Conservation (phyloP, 2,113 vertebrate species). For the Brachyhypopomus occidentalis region DNA sequence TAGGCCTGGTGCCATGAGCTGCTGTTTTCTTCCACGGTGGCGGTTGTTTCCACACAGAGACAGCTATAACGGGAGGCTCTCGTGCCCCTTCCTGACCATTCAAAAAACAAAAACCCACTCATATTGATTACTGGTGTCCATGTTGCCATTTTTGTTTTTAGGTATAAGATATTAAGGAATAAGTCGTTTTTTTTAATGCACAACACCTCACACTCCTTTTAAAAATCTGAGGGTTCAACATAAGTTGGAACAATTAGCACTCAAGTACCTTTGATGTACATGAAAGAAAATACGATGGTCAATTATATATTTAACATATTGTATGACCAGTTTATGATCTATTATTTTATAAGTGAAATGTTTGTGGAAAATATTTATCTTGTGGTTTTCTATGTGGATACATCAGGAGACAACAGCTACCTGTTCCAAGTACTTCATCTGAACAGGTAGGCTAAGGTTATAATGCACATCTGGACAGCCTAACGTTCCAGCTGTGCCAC, state of each 20-base stretch:
- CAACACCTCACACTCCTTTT: too few relatives aligned
- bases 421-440: background rate
- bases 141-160: background rate
- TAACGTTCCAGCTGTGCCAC: conserved; percentile 5
- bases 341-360: too few relatives aligned
- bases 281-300: too few relatives aligned
- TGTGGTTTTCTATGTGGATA: background rate
- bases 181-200: too few relatives aligned
- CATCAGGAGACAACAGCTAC: background rate
- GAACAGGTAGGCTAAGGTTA: background rate
- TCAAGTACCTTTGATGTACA: too few relatives aligned
- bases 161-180: too few relatives aligned
- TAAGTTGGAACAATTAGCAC: too few relatives aligned
- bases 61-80: conserved; percentile 55
- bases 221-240: too few relatives aligned
- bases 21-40: conserved; percentile 64
- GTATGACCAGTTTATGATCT: too few relatives aligned
- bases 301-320: too few relatives aligned
- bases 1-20: conserved; percentile 63
- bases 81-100: conserved; percentile 51
- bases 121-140: background rate
- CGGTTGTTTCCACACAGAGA: conserved; percentile 56
- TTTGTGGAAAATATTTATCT: too few relatives aligned
- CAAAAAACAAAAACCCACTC: background rate
- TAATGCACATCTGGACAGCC: conserved; percentile 8